Percentiles rank a stretch among this genome's conserved stretches.
These are phyloP conservation scores for Heteropelma amictum DNA, from an alignment of 2,888 invertebrate genomes.

Conservation along the genomic window DNA sequence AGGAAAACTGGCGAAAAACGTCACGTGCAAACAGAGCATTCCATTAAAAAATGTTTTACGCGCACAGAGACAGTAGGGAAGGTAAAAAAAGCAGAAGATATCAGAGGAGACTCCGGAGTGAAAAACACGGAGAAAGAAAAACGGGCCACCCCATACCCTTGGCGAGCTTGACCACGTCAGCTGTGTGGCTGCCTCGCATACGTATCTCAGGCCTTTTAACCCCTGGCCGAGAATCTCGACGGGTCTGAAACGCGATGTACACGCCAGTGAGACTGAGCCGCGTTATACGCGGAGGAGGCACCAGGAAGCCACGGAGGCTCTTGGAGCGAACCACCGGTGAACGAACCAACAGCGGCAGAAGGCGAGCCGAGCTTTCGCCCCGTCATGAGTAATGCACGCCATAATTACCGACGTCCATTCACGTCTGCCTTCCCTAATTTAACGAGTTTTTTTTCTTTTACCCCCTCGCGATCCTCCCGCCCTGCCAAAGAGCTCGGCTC, in stretches of 20 bases:
- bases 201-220: slow-evolving; percentile 47
- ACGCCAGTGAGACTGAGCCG: slow-evolving; percentile 17
- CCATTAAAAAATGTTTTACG: neutral
- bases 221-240: slow-evolving; percentile 50
- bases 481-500: slow-evolving; percentile 18
- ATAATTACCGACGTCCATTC: slow-evolving; percentile 72
- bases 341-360: slow-evolving; percentile 54
- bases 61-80: neutral
- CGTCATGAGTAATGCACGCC: slow-evolving; percentile 73
- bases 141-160: slow-evolving; percentile 30
- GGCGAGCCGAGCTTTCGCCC: slow-evolving; percentile 62
- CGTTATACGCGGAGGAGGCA: neutral
- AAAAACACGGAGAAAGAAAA: slow-evolving; percentile 16
- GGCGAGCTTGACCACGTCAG: slow-evolving; percentile 56
- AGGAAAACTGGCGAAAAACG: too few species aligned
- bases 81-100: neutral
- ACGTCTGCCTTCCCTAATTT: slow-evolving; percentile 68
- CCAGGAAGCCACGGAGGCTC: slow-evolving; percentile 30
- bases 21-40: neutral
- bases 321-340: slow-evolving; percentile 41
- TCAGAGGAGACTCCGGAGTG: neutral
- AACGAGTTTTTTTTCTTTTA: slow-evolving; percentile 67
- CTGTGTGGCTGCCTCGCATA: slow-evolving; percentile 36
- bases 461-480: slow-evolving; percentile 41
- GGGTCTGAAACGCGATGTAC: neutral